phyloP scores from a whole-genome alignment of 2,113 vertebrate species.

The Mirza zaza region DNA sequence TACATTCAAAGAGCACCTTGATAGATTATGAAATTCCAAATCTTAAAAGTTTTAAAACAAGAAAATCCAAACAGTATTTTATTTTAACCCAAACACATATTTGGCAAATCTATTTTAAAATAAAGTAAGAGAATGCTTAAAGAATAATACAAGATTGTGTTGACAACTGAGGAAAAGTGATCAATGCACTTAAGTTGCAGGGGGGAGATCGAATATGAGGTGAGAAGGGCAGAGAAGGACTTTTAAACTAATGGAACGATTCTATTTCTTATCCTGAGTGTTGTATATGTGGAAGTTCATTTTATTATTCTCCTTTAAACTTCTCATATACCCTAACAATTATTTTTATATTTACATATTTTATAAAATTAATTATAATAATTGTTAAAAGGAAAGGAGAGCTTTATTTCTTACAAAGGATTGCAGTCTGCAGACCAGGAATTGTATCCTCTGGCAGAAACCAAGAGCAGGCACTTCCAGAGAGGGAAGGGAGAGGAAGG shows the following conservation, averaged over 20 bases:
- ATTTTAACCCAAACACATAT: neutral
- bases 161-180: neutral
- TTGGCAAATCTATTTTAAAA: neutral
- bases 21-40: neutral
- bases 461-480: no score
- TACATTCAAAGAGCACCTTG: neutral
- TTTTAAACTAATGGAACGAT: neutral
- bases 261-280: neutral
- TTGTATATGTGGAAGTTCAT: neutral
- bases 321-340: neutral
- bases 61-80: neutral
- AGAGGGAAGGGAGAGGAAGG: no score
- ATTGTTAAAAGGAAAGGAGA: no score
- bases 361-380: neutral
- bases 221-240: neutral
- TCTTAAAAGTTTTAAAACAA: neutral
- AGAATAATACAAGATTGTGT: neutral
- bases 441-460: no score
- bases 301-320: neutral
- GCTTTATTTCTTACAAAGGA: no score
- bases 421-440: no score
- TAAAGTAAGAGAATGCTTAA: neutral
- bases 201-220: neutral
- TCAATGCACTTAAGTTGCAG: neutral
- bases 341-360: neutral